These are phyloP conservation scores for Kradibia gibbosae DNA, from an alignment of 1,140 invertebrate genomes.

Conservation along the genomic window DNA sequence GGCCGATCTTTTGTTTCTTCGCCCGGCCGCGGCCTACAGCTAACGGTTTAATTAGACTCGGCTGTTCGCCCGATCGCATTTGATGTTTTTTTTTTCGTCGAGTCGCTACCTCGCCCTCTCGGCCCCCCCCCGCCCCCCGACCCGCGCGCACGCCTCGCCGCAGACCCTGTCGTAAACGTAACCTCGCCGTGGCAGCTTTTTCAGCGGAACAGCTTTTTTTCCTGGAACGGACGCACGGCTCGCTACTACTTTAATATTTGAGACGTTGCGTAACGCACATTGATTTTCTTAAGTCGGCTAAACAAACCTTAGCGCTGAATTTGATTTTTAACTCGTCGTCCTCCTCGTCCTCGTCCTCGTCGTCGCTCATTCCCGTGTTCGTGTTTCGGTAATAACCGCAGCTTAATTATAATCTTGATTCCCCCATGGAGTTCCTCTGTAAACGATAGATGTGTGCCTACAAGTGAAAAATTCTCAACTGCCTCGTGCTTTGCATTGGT, in stretches of 20 bases:
- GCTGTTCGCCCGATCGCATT: background rate
- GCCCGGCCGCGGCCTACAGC: too few relatives aligned
- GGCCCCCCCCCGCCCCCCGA: too few relatives aligned
- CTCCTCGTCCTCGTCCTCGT: background rate
- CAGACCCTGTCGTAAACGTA: too few relatives aligned
- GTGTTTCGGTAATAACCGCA: background rate
- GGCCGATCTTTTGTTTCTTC: background rate
- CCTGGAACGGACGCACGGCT: background rate
- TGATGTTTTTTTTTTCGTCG: background rate
- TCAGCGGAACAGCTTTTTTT: background rate
- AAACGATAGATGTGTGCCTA: too few relatives aligned
- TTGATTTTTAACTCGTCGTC: background rate
- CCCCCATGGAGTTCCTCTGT: too few relatives aligned
- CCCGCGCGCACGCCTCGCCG: too few relatives aligned
- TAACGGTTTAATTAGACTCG: slow-evolving; percentile 38
- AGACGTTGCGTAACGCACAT: background rate
- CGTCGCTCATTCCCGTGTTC: background rate
- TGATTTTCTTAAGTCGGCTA: background rate
- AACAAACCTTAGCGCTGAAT: background rate
- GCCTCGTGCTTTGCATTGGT: too few relatives aligned
- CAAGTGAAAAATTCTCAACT: too few relatives aligned
- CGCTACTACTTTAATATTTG: background rate
- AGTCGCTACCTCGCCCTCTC: too few relatives aligned
- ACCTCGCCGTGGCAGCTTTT: background rate
- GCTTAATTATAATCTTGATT: too few relatives aligned